Conservation (phyloP, 1,140 invertebrate genomes). For the Drosophila lini region DNA sequence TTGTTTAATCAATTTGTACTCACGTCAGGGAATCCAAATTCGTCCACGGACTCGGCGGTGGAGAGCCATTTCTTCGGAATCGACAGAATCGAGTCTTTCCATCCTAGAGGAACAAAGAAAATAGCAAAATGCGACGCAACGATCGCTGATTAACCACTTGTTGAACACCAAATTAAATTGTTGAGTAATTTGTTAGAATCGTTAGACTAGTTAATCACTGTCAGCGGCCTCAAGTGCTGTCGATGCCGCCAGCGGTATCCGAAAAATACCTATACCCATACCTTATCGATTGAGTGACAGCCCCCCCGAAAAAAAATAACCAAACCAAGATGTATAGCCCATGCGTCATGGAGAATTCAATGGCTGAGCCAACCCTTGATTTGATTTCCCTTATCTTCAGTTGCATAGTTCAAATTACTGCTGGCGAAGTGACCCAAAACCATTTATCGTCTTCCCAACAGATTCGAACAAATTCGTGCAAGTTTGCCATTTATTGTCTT, state of each 20-base stretch:
- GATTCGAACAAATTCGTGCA: slow-evolving; percentile 40
- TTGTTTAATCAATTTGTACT: slow-evolving; percentile 80
- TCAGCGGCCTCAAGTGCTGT: slow-evolving; percentile 51
- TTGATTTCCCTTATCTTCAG: slow-evolving; percentile 39
- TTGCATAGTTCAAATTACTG: slow-evolving; percentile 27
- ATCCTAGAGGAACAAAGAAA: slow-evolving; percentile 85
- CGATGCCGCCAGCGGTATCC: slow-evolving; percentile 23
- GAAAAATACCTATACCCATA: background rate
- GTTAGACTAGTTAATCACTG: slow-evolving; percentile 63
- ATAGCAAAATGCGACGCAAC: slow-evolving; percentile 27
- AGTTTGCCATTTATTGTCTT: slow-evolving; percentile 65
- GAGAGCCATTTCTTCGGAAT: slow-evolving; percentile 89
- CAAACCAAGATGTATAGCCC: slow-evolving; percentile 21
- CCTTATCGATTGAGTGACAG: slow-evolving; percentile 40
- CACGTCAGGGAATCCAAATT: slow-evolving; percentile 84
- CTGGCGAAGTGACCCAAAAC: slow-evolving; percentile 10
- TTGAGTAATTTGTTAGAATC: slow-evolving; percentile 27
- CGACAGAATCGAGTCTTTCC: slow-evolving; percentile 88
- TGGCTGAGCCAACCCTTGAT: slow-evolving; percentile 15
- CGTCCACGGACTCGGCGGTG: slow-evolving; percentile 86
- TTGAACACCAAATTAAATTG: slow-evolving; percentile 55
- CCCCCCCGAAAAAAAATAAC: background rate
- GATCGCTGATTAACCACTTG: slow-evolving; percentile 59
- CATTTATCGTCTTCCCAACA: slow-evolving; percentile 17
- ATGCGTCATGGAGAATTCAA: slow-evolving; percentile 33